Evolutionary conservation across 1,140 invertebrate species (phyloP), one percentile per base, ranked within the genome.

Genomic region (Rhopalosiphum padi): DNA sequence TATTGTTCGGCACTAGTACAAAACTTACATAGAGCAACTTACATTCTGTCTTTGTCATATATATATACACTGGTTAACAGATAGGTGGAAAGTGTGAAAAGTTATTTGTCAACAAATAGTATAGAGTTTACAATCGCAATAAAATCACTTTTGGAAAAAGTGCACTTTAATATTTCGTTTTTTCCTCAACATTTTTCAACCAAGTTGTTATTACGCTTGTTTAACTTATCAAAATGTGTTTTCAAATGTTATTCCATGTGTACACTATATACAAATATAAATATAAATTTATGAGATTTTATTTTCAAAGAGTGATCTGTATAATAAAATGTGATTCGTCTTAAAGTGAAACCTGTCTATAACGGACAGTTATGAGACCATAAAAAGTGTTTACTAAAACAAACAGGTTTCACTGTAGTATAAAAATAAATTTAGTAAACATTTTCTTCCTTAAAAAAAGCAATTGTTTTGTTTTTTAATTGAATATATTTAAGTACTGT

Each of bases 41-140:
- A 68, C 60, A n/a, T n/a, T 77, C 30, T 77, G 18, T 77, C 60
- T n/a, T n/a, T 18, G 60, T 3, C n/a, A 77, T 77, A 77, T 77
- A 77, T 77, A n/a, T 30, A 77, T 77, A n/a, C 1, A 15, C 5
- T n/a, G n/a, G 60, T 77, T 77, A n/a, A 77, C 18, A 77, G 60
- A 18, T 21, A 35, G 30, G 60, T 35, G 60, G 11, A n/a, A n/a
- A 77, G 60, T 22, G 60, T 77, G 60, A 77, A 77, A 77, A 77
- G 60, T 77, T 77, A 77, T 77, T 77, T 77, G 60, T 77, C 60
- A 77, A 77, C 30, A n/a, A 68, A 68, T n/a, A n/a, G 30, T 77
- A 77, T 77, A 77, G 15, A 77, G 60, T 35, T 77, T 77, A 77
- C 60, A 15, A n/a, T 77, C n/a, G 15, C 60, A 77, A 77, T 77